Evolutionary conservation across 2,113 vertebrate genomes (phyloP).

Genomic region (Zosterops pallidus): DNA sequence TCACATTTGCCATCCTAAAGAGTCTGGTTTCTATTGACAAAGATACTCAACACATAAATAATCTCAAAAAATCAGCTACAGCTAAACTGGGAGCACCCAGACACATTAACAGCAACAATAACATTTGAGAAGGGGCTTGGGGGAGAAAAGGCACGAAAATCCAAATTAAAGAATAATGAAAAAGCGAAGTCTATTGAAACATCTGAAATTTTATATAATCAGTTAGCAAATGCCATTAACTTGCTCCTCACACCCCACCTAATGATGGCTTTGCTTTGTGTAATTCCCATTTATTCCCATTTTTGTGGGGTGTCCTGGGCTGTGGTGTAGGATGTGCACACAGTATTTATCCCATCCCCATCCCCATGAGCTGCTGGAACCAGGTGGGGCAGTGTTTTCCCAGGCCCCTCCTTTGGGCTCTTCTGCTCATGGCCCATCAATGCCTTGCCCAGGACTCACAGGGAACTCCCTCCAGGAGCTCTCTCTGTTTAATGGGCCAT

Average conservation of each 20-base stretch:
- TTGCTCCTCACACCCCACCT: neutral
- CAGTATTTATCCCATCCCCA: no score
- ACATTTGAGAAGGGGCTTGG: neutral
- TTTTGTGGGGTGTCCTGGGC: neutral
- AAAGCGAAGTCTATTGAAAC: neutral
- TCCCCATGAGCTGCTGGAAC: no score
- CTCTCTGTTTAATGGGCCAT: no score
- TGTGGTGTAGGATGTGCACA: no score
- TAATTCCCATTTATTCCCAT: neutral
- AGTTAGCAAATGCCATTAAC: neutral
- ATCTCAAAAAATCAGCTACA: neutral
- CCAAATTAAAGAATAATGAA: neutral
- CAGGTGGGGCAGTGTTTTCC: no score
- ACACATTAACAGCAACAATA: neutral
- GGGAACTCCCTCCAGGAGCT: no score
- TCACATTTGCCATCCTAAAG: constrained; percentile 34
- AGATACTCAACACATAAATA: constrained; percentile 6
- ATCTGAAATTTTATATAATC: neutral
- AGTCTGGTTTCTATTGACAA: constrained; percentile 19
- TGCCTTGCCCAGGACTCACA: no score
- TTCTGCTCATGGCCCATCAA: no score
- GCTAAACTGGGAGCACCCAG: neutral
- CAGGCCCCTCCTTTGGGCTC: no score
- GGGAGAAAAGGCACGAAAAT: neutral
- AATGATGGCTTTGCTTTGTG: neutral